phyloP scores from a whole-genome alignment of 1,140 invertebrate genomes.

The Sminthurinus signatus region DNA sequence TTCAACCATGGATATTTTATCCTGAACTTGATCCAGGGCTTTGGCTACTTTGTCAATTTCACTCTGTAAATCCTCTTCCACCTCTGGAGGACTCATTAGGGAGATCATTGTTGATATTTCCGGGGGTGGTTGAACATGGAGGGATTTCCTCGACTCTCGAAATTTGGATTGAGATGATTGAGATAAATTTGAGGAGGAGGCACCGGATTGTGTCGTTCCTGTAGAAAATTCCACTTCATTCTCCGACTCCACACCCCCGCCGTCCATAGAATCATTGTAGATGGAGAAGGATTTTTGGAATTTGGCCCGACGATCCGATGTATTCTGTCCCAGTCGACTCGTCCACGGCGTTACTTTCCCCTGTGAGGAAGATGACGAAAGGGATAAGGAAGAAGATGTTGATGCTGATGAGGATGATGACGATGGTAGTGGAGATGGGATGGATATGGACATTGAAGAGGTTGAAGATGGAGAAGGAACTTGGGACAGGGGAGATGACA shows the following conservation, averaged over 20 bases:
- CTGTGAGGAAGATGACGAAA: neutral
- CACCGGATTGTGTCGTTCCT: too few species aligned
- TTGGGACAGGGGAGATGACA: too few species aligned
- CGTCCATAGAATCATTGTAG: conserved; percentile 22
- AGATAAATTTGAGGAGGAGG: too few species aligned
- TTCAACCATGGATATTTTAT: neutral
- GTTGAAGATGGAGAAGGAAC: too few species aligned
- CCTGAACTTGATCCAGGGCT: conserved; percentile 22
- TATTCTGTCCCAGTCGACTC: conserved; percentile 19
- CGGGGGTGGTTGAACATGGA: conserved; percentile 24
- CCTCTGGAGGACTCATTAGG: conserved; percentile 14
- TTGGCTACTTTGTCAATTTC: conserved; percentile 28
- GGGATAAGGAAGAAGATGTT: neutral
- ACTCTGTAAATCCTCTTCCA: conserved; percentile 14
- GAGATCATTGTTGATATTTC: conserved; percentile 31
- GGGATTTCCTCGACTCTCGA: conserved; percentile 13
- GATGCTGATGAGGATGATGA: neutral
- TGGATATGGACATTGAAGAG: too few species aligned
- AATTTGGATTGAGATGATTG: neutral
- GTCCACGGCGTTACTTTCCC: conserved; percentile 20
- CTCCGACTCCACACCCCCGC: conserved; percentile 18
- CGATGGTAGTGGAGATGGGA: too few species aligned
- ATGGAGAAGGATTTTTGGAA: conserved; percentile 32
- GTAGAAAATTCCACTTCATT: neutral
- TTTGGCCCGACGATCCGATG: conserved; percentile 29